These are phyloP conservation scores for Punctoribates punctum DNA, from an alignment of 2,888 invertebrate genomes.

Conservation along the genomic window DNA sequence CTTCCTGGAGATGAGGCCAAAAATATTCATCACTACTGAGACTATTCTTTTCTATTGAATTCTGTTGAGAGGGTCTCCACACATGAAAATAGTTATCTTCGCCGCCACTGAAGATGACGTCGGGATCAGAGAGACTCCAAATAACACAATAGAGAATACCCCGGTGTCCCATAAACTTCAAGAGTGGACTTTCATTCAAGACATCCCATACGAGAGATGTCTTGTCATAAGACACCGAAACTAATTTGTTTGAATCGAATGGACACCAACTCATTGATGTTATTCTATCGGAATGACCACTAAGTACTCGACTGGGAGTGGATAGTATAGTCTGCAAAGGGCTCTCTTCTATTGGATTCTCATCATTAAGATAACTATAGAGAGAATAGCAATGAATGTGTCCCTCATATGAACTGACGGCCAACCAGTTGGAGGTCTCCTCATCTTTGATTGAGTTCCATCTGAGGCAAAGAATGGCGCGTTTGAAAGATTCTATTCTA, in stretches of 20 bases:
- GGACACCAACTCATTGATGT: conserved; percentile 40
- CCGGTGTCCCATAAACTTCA: conserved; percentile 62
- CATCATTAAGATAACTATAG: not conserved
- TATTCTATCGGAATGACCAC: conserved; percentile 38
- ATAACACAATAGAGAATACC: conserved; percentile 60
- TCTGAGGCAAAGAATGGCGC: conserved; percentile 1
- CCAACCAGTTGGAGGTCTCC: conserved; percentile 28
- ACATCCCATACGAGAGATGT: conserved; percentile 70
- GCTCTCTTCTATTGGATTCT: not conserved
- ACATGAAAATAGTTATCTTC: conserved; percentile 64
- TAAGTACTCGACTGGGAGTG: not conserved
- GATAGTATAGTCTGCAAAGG: not conserved
- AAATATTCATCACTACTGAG: not conserved
- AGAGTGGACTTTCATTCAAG: conserved; percentile 58
- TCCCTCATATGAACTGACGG: conserved; percentile 34
- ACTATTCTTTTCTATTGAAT: not conserved
- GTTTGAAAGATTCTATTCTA: not conserved
- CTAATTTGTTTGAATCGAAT: conserved; percentile 55
- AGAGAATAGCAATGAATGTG: conserved; percentile 32
- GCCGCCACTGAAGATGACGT: conserved; percentile 64
- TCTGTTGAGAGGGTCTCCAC: conserved; percentile 61
- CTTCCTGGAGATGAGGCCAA: conserved; percentile 24
- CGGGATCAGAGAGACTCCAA: conserved; percentile 65
- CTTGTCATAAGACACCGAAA: conserved; percentile 67
- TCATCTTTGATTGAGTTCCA: conserved; percentile 24